A percentile compares a stretch with the other conserved stretches of the same genome.
These are phyloP conservation scores for Amphipyra tragopoginis DNA, from an alignment of 2,888 invertebrate genomes.

Conservation along the genomic window DNA sequence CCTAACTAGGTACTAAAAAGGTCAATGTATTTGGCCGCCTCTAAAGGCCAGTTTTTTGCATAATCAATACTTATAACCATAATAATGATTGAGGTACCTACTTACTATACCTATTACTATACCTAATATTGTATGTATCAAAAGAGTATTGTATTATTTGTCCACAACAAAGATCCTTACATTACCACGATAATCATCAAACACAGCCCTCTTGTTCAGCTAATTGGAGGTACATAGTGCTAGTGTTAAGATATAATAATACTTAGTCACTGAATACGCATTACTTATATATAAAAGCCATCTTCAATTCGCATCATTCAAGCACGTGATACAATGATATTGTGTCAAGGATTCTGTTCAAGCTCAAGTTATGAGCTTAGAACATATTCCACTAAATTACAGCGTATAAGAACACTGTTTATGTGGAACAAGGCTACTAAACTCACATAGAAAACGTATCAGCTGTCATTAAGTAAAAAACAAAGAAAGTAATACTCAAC, in stretches of 20 bases:
- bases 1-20: no score
- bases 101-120: no score
- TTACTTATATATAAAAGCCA: constrained; percentile 23
- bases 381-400: constrained; percentile 61
- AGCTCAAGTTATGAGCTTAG: constrained; percentile 50
- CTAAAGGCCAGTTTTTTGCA: neutral
- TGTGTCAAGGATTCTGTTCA: constrained; percentile 53
- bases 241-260: constrained; percentile 12
- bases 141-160: constrained; percentile 14
- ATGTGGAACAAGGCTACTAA: constrained; percentile 70
- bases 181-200: constrained; percentile 7
- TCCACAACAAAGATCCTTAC: constrained; percentile 16
- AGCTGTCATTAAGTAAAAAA: constrained; percentile 45
- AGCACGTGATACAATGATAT: constrained; percentile 42
- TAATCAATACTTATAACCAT: no score
- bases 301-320: constrained; percentile 22
- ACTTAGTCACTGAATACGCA: constrained; percentile 20
- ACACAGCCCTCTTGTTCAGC: constrained; percentile 25
- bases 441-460: constrained; percentile 55
- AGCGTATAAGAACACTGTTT: constrained; percentile 48
- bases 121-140: neutral
- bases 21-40: no score
- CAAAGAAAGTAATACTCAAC: constrained; percentile 27
- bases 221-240: constrained; percentile 16
- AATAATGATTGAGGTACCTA: no score